A percentile compares a stretch with the other conserved stretches of the same genome.
These are phyloP conservation scores for Ornithorhynchus anatinus DNA, from an alignment of 2,113 vertebrate species.

Conservation along the genomic window DNA sequence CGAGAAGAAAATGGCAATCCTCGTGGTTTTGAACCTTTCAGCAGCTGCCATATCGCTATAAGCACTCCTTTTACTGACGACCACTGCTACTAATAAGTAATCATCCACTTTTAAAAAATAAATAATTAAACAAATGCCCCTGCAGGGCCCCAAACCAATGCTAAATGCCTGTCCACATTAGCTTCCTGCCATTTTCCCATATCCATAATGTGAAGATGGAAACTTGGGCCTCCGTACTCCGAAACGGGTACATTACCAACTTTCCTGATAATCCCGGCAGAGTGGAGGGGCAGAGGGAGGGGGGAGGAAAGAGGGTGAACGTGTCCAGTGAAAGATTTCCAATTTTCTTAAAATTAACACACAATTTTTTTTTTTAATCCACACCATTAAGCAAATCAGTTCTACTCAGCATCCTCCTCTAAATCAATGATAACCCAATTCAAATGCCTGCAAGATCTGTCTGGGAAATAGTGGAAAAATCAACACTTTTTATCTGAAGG, in stretches of 20 bases:
- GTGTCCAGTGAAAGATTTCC: constrained; percentile 34
- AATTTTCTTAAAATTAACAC: constrained; percentile 42
- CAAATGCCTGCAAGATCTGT: constrained; percentile 59
- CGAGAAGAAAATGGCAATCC: neutral
- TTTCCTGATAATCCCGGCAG: constrained; percentile 21
- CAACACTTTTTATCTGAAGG: constrained; percentile 66
- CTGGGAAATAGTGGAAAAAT: constrained; percentile 61
- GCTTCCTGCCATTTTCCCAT: neutral
- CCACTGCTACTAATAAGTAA: constrained; percentile 55
- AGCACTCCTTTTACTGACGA: neutral
- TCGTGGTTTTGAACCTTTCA: neutral
- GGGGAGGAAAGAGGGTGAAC: no score
- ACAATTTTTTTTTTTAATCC: constrained; percentile 36
- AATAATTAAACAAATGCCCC: constrained; percentile 41
- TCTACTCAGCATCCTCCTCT: constrained; percentile 10
- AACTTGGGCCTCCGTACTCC: neutral
- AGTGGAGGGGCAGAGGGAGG: constrained; percentile 6
- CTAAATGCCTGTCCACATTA: constrained; percentile 23
- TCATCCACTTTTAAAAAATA: constrained; percentile 45
- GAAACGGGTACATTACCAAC: neutral
- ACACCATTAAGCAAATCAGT: constrained; percentile 43
- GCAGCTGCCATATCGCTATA: neutral
- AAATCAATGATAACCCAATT: constrained; percentile 72
- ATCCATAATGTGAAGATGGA: neutral
- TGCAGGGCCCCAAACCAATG: constrained; percentile 17